A percentile compares a stretch with the other conserved stretches of the same genome.
These are phyloP conservation scores for Falco columbarius DNA, from an alignment of 2,797 vertebrate species.

Conservation along the genomic window DNA sequence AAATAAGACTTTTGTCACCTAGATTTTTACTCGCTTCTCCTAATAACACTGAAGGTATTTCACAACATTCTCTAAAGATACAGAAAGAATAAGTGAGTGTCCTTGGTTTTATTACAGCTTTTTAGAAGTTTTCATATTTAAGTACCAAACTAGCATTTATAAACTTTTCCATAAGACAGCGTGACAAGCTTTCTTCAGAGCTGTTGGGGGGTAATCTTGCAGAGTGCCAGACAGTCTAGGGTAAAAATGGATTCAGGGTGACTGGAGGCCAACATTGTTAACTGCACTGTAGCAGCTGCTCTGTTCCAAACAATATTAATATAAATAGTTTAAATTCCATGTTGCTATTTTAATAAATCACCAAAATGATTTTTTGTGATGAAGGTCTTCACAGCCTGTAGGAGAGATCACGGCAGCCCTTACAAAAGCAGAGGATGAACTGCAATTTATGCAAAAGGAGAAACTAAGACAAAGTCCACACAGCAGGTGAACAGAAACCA, in stretches of 20 bases:
- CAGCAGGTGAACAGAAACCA: constrained; percentile 27
- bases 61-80: not conserved
- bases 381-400: not conserved
- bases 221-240: constrained; percentile 10
- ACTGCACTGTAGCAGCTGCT: constrained; percentile 40
- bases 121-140: not conserved
- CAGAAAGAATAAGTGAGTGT: not conserved
- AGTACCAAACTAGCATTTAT: not conserved
- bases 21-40: not conserved
- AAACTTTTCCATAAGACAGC: not conserved
- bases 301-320: not conserved
- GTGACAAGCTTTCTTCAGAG: not conserved
- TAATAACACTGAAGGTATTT: not conserved
- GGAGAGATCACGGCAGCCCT: not conserved
- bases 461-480: not conserved
- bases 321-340: constrained; percentile 38
- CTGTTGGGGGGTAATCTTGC: not conserved
- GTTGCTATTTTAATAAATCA: constrained; percentile 45
- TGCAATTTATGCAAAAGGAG: not conserved
- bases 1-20: not conserved
- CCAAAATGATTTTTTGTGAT: too few relatives aligned
- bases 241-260: constrained; percentile 35
- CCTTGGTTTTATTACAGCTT: not conserved
- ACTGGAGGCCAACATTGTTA: constrained; percentile 14
- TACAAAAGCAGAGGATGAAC: not conserved